Conservation (phyloP, 2,113 vertebrate species). For the Catharus bicknelli region DNA sequence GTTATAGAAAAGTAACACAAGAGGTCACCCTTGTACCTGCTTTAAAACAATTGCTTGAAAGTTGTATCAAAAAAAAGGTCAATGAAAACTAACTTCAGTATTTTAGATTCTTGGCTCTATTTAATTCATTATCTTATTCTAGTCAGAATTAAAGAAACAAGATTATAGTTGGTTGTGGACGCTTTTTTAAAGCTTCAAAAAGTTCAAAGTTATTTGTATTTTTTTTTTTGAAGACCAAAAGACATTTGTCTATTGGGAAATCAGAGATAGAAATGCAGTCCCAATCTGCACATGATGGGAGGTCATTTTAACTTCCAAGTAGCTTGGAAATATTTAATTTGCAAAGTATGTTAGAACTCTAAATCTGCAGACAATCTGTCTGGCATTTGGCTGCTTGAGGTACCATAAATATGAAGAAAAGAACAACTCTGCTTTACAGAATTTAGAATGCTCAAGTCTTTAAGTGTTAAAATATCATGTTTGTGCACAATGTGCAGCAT, state of each 20-base stretch:
- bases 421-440: neutral
- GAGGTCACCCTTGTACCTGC: constrained; percentile 40
- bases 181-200: neutral
- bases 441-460: neutral
- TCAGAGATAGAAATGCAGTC: neutral
- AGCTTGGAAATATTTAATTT: neutral
- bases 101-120: neutral
- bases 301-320: neutral
- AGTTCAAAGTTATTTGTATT: neutral
- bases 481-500: neutral
- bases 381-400: neutral
- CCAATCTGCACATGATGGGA: rapidly evolving
- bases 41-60: constrained; percentile 18
- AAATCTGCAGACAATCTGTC: neutral
- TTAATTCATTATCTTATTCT: neutral
- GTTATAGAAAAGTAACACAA: constrained; percentile 26
- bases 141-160: neutral
- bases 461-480: neutral
- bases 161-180: neutral
- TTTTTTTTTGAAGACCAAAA: neutral
- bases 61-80: neutral
- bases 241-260: neutral
- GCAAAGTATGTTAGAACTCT: neutral
- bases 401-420: neutral
- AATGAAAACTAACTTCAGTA: neutral